Evolutionary conservation across 2,113 vertebrate genomes (phyloP).

Genomic region (Grantiella picta): DNA sequence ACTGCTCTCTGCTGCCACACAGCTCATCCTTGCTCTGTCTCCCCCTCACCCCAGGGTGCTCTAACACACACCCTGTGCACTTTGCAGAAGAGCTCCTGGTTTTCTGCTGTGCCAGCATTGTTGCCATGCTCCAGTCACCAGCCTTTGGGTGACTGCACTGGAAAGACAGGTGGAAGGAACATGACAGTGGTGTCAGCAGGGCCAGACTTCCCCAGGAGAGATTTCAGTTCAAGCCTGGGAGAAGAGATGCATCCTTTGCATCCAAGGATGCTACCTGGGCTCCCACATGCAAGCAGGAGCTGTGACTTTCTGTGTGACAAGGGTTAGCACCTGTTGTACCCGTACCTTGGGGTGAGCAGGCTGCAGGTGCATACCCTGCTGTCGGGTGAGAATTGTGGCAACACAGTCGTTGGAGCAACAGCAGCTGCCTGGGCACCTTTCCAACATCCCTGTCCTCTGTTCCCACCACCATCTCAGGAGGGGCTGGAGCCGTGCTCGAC

Average conservation of each 20-base stretch:
- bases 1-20: neutral
- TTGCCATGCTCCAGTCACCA: neutral
- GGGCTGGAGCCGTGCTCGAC: neutral
- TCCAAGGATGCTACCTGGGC: neutral
- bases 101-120: neutral
- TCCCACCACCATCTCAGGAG: neutral
- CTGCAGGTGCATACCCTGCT: neutral
- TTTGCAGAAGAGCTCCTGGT: neutral
- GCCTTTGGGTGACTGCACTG: neutral
- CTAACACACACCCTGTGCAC: fast-evolving
- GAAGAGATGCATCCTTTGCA: neutral
- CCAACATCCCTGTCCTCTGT: neutral
- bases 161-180: neutral
- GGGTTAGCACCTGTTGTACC: neutral
- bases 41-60: neutral
- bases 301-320: neutral
- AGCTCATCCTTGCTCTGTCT: neutral
- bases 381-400: neutral
- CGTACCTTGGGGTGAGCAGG: fast-evolving
- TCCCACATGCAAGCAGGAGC: fast-evolving
- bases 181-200: neutral
- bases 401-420: fast-evolving
- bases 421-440: neutral
- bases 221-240: neutral
- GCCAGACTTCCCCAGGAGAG: neutral